Evolutionary conservation across 2,113 vertebrate species (phyloP).

Genomic region (Scytalopus superciliaris): DNA sequence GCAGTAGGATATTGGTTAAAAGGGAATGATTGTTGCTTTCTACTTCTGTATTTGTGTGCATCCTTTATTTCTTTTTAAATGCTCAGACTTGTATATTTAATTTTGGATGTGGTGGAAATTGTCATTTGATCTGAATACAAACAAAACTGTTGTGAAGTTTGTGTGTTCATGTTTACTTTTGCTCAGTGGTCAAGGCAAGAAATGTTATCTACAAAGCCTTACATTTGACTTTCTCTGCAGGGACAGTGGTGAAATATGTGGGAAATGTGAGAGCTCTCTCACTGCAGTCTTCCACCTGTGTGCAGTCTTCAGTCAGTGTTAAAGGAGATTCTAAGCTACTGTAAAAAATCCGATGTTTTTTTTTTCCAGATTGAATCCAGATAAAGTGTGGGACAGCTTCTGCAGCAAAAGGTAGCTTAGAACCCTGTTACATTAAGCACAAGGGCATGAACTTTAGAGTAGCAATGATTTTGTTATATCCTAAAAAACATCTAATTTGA

Average conservation of each 20-base stretch:
- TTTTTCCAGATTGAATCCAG: not conserved
- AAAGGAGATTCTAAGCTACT: not conserved
- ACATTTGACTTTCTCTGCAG: not conserved
- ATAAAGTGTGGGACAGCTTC: not conserved
- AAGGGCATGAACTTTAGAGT: not conserved
- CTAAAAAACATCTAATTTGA: not conserved
- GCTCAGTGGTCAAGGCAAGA: not conserved
- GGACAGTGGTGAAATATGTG: not conserved
- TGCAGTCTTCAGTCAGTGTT: not conserved
- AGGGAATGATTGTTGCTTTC: rapidly evolving
- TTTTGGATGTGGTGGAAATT: not conserved
- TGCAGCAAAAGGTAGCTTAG: not conserved
- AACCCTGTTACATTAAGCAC: not conserved
- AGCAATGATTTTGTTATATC: not conserved
- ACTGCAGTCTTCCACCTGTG: not conserved
- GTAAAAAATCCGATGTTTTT: too few relatives aligned
- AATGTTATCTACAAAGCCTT: not conserved
- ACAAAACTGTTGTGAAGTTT: not conserved
- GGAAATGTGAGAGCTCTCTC: not conserved
- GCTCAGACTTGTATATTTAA: not conserved
- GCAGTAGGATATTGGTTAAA: not conserved
- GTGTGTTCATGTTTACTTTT: not conserved
- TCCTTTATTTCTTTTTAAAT: not conserved
- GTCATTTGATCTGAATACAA: not conserved
- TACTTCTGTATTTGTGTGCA: not conserved